A percentile compares a stretch with the other conserved stretches of the same genome.
These are phyloP conservation scores for Campoletis raptor DNA, from an alignment of 2,888 invertebrate genomes.

Conservation along the genomic window DNA sequence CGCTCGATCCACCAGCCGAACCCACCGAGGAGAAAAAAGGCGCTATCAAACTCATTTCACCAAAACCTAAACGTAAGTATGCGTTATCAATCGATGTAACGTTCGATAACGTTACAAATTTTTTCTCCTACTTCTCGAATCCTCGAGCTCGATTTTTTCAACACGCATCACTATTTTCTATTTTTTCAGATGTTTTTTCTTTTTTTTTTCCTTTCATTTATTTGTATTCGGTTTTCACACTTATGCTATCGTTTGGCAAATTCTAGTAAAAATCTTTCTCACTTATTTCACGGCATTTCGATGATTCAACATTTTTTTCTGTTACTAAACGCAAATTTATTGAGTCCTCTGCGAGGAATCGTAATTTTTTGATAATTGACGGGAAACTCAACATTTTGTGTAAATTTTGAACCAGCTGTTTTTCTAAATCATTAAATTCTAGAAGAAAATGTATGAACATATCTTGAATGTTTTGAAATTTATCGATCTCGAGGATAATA, in stretches of 20 bases:
- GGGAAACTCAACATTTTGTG: neutral
- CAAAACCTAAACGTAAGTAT: conserved; percentile 97
- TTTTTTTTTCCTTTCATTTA: neutral
- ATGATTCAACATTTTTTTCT: neutral
- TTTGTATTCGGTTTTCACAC: neutral
- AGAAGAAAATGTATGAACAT: neutral
- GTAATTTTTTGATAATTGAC: no score
- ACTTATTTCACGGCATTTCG: neutral
- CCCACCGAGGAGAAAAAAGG: conserved; percentile 90
- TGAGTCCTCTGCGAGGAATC: no score
- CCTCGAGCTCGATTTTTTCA: conserved; percentile 7
- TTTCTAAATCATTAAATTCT: neutral
- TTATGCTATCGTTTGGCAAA: neutral
- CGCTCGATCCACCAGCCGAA: conserved; percentile 79
- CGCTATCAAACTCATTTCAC: conserved; percentile 93
- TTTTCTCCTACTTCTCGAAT: neutral
- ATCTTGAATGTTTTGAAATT: neutral
- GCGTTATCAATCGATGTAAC: conserved; percentile 36
- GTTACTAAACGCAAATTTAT: neutral
- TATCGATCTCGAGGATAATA: neutral
- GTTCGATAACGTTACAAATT: conserved; percentile 1
- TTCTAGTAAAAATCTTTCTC: neutral
- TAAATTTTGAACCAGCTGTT: neutral
- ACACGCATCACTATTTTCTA: neutral
- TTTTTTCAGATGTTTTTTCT: neutral